Evolutionary conservation across 2,113 vertebrate species (phyloP), one percentile per base, ranked within the genome.

Genomic region (Nymphicus hollandicus): DNA sequence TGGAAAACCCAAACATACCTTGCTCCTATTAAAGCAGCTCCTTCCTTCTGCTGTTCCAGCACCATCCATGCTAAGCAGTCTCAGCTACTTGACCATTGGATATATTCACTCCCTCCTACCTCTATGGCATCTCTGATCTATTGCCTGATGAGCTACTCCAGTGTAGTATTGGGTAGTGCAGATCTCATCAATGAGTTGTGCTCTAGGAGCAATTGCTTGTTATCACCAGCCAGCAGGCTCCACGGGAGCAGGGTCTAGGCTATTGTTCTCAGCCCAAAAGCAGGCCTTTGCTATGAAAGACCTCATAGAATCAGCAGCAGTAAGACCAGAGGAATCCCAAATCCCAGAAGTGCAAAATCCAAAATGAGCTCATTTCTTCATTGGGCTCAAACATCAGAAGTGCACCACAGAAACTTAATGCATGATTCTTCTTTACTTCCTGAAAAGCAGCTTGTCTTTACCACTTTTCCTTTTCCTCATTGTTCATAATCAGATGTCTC

Each of bases 31-130:
- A 4, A 11, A 41, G 20, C 68, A 78, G 29, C 12, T 53, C 44
- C 33, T 20, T 13, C 65, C 5, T 70, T 12, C 22, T 0, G 1
- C 71, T 10, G 0, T 1, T 3, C 19, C 24, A 14, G 43, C 0
- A 1, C 25, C 41, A 5, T 2, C 4, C 10, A 3, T 0, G 0
- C 74, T 17, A 47, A 86, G 2, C 24, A 6, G 28, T 1, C 33
- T 4, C 11, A 11, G 0, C 47, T 44, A 4, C 55, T 33, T 56
- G 4, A 4, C 20, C 28, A 65, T 56, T 3, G 16, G 12, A 13
- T 15, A 23, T 7, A 64, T 8, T 18, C 58, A 23, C 65, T 66
- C 46, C 41, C 68, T 50, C 69, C 66, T 71, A 44, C 68, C 80
- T 86, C 19, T 3, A 43, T 16, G 29, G 2, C 70, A 27, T 2